Conservation (phyloP, 2,888 invertebrate genomes). For the Spisula subtruncata region DNA sequence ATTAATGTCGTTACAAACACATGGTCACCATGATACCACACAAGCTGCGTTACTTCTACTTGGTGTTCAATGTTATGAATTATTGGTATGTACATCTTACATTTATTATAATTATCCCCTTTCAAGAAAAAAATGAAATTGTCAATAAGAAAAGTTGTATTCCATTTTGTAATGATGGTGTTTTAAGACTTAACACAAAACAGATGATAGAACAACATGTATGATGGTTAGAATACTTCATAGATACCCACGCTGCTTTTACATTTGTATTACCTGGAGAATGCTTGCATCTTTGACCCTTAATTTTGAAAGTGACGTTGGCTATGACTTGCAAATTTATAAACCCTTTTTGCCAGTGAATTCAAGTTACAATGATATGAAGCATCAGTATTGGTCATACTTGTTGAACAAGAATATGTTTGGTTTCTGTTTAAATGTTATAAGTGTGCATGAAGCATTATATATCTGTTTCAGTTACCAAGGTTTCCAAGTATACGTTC, state of each 20-base stretch:
- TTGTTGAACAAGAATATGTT: neutral
- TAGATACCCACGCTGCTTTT: too few relatives aligned
- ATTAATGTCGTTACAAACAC: slow-evolving; percentile 93
- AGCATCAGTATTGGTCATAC: neutral
- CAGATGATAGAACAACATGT: too few relatives aligned
- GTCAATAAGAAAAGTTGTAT: too few relatives aligned
- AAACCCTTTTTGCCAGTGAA: neutral
- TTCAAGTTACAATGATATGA: neutral
- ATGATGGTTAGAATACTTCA: too few relatives aligned
- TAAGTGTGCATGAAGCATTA: neutral
- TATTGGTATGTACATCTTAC: slow-evolving; percentile 85
- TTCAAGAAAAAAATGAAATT: too few relatives aligned
- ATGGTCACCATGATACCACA: slow-evolving; percentile 96
- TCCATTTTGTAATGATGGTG: too few relatives aligned
- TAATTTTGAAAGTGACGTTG: too few relatives aligned
- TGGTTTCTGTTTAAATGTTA: neutral
- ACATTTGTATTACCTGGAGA: too few relatives aligned
- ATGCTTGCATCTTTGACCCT: too few relatives aligned
- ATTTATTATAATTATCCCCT: too few relatives aligned
- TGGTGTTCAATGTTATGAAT: slow-evolving; percentile 95
- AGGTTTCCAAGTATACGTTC: slow-evolving; percentile 91
- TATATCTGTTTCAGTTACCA: slow-evolving; percentile 73
- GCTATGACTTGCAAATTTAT: neutral
- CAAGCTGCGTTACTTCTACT: slow-evolving; percentile 93
- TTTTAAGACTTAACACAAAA: too few relatives aligned